phyloP scores from a whole-genome alignment of 1,140 invertebrate species.

The Trachymyrmex septentrionalis region DNA sequence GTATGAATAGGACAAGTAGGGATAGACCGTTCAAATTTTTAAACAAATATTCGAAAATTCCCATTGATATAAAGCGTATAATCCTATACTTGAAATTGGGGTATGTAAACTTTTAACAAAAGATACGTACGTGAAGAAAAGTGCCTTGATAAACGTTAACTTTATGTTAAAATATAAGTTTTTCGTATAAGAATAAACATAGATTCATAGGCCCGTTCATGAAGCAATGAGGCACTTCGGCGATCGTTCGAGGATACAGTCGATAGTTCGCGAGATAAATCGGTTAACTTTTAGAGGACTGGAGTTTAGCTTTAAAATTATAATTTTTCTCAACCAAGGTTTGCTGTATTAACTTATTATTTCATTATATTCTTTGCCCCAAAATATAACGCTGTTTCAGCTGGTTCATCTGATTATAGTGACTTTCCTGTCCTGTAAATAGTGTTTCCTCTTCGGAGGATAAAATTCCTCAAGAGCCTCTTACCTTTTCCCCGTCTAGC shows the following conservation, averaged over 20 bases:
- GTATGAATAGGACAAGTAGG: background rate
- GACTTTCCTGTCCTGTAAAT: too few species aligned
- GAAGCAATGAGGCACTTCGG: background rate
- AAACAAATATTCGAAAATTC: background rate
- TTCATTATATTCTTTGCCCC: too few species aligned
- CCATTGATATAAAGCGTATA: background rate
- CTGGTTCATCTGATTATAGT: too few species aligned
- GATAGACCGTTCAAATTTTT: background rate
- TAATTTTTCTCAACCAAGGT: too few species aligned
- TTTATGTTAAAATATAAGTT: background rate
- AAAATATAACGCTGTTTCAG: too few species aligned
- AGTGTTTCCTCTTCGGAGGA: background rate
- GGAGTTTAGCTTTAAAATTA: too few species aligned
- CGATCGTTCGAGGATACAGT: background rate
- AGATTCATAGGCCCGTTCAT: background rate
- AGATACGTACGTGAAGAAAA: background rate
- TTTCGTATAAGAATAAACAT: background rate
- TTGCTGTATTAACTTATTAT: too few species aligned
- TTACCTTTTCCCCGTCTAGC: slow-evolving; percentile 47
- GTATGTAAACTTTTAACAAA: background rate
- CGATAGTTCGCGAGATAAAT: slow-evolving; percentile 12
- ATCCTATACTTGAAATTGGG: background rate
- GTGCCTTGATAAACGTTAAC: background rate
- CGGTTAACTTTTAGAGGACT: background rate
- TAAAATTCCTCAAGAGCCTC: slow-evolving; percentile 39